Evolutionary conservation across 2,797 vertebrate species (phyloP).

Genomic region (Typhlichthys eigenmanni): DNA sequence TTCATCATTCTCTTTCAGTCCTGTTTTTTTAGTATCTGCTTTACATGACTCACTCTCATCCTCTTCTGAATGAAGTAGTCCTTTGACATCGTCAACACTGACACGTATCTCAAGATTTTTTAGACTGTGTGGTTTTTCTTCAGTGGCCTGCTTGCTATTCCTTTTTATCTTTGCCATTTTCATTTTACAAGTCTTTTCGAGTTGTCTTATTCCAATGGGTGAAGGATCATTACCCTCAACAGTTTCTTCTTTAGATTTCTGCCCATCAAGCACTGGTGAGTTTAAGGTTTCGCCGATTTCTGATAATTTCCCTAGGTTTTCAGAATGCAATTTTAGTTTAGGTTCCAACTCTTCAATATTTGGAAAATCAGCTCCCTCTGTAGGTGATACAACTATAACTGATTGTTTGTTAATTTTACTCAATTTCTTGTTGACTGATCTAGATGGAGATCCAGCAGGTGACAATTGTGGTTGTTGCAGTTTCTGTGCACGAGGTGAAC

Average conservation of each 20-base stretch:
- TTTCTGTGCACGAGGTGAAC: conserved; percentile 90
- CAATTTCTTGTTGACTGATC: conserved; percentile 79
- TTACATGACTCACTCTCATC: conserved; percentile 74
- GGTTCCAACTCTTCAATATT: conserved; percentile 61
- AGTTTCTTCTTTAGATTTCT: conserved; percentile 61
- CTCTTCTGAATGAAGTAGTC: conserved; percentile 74
- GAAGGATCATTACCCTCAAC: conserved; percentile 72
- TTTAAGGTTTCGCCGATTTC: conserved; percentile 69
- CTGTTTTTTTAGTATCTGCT: conserved; percentile 55
- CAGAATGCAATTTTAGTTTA: conserved; percentile 61
- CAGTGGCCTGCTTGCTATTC: conserved; percentile 78
- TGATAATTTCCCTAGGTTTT: conserved; percentile 67
- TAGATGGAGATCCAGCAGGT: conserved; percentile 43
- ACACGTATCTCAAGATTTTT: conserved; percentile 86
- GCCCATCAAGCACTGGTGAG: conserved; percentile 53
- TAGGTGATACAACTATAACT: conserved; percentile 53
- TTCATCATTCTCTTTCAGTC: conserved; percentile 75
- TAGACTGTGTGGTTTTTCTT: conserved; percentile 83
- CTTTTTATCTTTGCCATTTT: conserved; percentile 82
- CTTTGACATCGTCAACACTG: conserved; percentile 82
- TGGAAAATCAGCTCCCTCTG: conserved; percentile 62
- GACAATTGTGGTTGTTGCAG: conserved; percentile 66
- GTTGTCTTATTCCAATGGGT: conserved; percentile 68
- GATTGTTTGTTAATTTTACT: conserved; percentile 78
- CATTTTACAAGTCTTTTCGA: conserved; percentile 70